Evolutionary conservation across 2,888 invertebrate genomes (phyloP).

Genomic region (Leptodirus hochenwartii): DNA sequence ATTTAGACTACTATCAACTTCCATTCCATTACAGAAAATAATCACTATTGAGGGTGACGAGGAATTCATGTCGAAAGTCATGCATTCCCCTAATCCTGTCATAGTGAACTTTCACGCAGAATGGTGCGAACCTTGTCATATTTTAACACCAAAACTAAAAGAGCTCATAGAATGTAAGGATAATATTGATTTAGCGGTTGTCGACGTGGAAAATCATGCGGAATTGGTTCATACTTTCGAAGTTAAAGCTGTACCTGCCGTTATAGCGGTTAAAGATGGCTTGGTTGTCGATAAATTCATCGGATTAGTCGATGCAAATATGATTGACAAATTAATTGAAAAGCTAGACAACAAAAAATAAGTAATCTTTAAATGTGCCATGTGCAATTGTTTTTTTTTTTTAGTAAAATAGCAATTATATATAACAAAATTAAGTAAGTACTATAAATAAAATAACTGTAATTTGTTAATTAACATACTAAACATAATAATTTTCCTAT

Average conservation of each 20-base stretch:
- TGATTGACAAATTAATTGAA: constrained; percentile 61
- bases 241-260: constrained; percentile 70
- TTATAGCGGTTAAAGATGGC: constrained; percentile 65
- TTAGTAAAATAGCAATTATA: too few species aligned
- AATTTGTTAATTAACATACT: too few species aligned
- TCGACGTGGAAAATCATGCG: constrained; percentile 66
- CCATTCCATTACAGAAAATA: constrained; percentile 21
- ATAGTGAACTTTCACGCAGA: constrained; percentile 83
- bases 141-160: constrained; percentile 64
- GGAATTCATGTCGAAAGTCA: constrained; percentile 64
- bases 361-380: too few species aligned
- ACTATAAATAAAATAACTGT: too few species aligned
- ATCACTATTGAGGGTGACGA: constrained; percentile 48
- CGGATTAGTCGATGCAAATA: constrained; percentile 63
- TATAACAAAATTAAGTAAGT: too few species aligned
- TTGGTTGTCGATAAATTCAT: constrained; percentile 75
- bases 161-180: constrained; percentile 54
- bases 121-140: constrained; percentile 82
- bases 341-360: constrained; percentile 28
- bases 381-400: too few species aligned
- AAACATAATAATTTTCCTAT: too few species aligned
- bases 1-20: constrained; percentile 14
- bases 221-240: constrained; percentile 66
- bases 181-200: constrained; percentile 59
- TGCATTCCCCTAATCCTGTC: constrained; percentile 70